Base-by-base conservation (phyloP, 2,113 vertebrate genomes). In the Scomber colias region DNA sequence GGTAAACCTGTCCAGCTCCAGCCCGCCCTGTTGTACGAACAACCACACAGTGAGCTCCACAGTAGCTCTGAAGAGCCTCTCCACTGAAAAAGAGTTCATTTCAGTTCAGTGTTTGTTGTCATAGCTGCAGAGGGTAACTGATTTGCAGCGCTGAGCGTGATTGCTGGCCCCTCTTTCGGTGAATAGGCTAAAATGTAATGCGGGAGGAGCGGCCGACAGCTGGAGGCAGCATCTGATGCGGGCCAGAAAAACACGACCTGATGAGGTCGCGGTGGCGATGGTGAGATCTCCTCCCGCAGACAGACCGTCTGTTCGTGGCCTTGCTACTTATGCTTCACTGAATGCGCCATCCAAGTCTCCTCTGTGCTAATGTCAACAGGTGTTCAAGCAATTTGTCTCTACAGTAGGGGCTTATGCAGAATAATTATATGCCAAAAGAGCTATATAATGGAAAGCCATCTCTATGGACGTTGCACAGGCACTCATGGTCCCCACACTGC, bases 321-420 rank as follows among this genome's bases (percentile, higher is more conserved):
- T 66, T 0, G 1, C 31, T 35, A 11, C 44, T 70, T 13, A 16
- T 55, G 54, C 50, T 35, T 11, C 6, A 2, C 12, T 35, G 61
- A 66, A 67, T 53, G n/a, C 67, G 44, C 24, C 21, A 40, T 63
- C 24, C 13, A 8, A 35, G 13, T 48, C 59, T 81, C 50, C 31
- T 3, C 67, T 54, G 31, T 19, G 57, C 35, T 62, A 8, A 71
- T 24, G 67, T 45, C 70, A 55, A 82, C 75, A 79, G 55, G 61
- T 80, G 68, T 75, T 69, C 12, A 31, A 59, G 50, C 62, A 60
- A 75, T 83, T 81, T 72, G 60, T 83, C 68, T 63, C 45, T 16
- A 11, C 71, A 71, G 59, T 27, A 12, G 30, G 54, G 30, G 64
- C 21, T 70, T 35, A 24, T n/a, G 17, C 16, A 11, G 45, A 30